Conservation (phyloP, 1,140 invertebrate genomes). For the Drosophila asahinai region DNA sequence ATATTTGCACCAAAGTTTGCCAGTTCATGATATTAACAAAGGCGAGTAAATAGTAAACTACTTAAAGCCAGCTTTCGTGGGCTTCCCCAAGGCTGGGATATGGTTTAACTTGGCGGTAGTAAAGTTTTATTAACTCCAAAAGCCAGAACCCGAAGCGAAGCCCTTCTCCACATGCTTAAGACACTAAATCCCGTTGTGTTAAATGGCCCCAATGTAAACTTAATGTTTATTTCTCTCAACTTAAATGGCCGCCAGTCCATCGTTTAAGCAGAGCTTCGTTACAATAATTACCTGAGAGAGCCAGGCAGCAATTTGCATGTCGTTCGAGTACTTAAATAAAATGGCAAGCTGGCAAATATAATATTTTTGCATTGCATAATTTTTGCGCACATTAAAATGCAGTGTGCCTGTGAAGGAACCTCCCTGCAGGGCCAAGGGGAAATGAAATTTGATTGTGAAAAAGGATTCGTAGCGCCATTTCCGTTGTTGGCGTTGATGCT, state of each 20-base stretch:
- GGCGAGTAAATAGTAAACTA: constrained; percentile 18
- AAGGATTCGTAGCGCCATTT: constrained; percentile 70
- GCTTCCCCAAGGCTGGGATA: constrained; percentile 9
- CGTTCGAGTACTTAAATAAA: constrained; percentile 59
- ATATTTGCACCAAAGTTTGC: constrained; percentile 30
- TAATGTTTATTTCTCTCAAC: constrained; percentile 17
- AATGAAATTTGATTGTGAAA: constrained; percentile 77
- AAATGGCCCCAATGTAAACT: constrained; percentile 35
- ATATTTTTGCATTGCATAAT: constrained; percentile 77
- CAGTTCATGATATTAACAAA: constrained; percentile 19
- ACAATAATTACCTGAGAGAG: constrained; percentile 66
- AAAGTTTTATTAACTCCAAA: constrained; percentile 45
- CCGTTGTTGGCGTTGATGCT: constrained; percentile 64
- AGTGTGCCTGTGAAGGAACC: background rate
- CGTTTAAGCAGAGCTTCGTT: constrained; percentile 40
- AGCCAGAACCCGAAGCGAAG: background rate
- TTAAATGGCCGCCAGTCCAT: constrained; percentile 25
- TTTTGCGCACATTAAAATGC: constrained; percentile 67
- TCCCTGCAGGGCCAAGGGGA: constrained; percentile 24
- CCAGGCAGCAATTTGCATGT: constrained; percentile 56
- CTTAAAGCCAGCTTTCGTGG: constrained; percentile 22
- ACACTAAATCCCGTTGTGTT: constrained; percentile 34
- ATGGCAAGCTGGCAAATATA: constrained; percentile 59
- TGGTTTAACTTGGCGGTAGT: constrained; percentile 19
- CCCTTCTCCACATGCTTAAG: constrained; percentile 24